Base-by-base conservation (phyloP, 2,888 invertebrate species). In the Apodemia duryi region DNA sequence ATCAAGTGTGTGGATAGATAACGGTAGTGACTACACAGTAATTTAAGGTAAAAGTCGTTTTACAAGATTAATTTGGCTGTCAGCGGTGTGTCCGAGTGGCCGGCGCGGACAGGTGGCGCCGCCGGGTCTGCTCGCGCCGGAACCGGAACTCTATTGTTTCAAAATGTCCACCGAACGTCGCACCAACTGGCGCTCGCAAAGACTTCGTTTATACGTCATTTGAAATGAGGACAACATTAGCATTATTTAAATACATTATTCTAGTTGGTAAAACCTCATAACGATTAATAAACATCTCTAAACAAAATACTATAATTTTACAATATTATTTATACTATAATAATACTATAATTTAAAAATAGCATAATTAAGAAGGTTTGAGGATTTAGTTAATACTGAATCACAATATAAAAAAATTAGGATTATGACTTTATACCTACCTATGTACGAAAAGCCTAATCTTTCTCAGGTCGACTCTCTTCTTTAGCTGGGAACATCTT, bases 131-230 rank as follows among this genome's bases (percentile, higher is more conserved):
- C 29, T 6, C 41, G 43, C 41, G 28, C 62, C 62, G 62, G 62
- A 46, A 62, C 62, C 62, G 62, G 62, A 62, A 62, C 62, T 46
- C 54, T 54, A 54, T 54, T 54, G 54, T 54, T 54, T 54, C 29
- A 54, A 51, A 54, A 54, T 43, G 54, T 54, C 54, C 52, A 28
- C 52, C 28, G 54, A 54, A 28, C 28, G 29, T 54, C 54, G 54
- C 54, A 29, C 10, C 54, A 54, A 29, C 54, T 54, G 54, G 11
- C 11, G 54, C 28, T 52, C 28, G 13, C 28, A 52, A 28, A 52
- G 21, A 2, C 41, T 41, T 41, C 41, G 41, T 41, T 43, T 43
- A 43, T n/a, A 54, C 28, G 54, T 2, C 52, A 52, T 29, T 54
- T 54, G 3, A 54, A 54, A 21, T 54, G 43, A 43, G 54, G 54